phyloP scores from a whole-genome alignment of 2,797 vertebrate species.

The Clamator glandarius region DNA sequence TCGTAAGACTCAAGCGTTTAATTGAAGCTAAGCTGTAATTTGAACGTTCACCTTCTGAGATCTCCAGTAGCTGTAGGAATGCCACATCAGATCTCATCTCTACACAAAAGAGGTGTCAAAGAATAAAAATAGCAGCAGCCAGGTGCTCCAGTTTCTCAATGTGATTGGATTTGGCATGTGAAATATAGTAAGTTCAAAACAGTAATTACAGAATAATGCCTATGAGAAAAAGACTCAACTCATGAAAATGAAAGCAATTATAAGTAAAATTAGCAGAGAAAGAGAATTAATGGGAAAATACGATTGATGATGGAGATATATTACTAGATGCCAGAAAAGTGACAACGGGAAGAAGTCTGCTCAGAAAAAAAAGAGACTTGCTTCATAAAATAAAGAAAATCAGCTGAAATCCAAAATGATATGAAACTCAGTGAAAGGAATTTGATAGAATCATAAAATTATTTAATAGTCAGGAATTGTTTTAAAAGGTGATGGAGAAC shows the following conservation, averaged over 20 bases:
- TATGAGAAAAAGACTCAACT: constrained; percentile 10
- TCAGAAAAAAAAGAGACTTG: background rate
- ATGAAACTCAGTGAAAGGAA: background rate
- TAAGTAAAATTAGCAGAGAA: constrained; percentile 25
- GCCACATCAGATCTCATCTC: background rate
- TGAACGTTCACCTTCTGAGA: background rate
- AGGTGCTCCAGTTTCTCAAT: constrained; percentile 34
- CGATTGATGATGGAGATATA: constrained; percentile 37
- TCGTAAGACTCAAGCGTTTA: background rate
- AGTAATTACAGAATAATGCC: constrained; percentile 61
- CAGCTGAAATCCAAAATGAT: background rate
- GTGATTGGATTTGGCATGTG: constrained; percentile 51
- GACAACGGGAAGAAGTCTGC: background rate
- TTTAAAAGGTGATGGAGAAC: background rate
- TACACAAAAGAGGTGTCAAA: background rate
- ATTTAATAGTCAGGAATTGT: background rate
- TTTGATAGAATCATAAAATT: background rate
- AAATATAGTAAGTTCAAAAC: constrained; percentile 52
- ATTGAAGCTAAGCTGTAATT: background rate
- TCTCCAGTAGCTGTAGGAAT: background rate
- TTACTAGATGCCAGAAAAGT: constrained; percentile 19
- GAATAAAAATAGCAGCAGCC: constrained; percentile 38
- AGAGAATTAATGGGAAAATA: constrained; percentile 49
- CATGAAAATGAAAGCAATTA: constrained; percentile 34
- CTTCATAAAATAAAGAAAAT: constrained; percentile 5